Evolutionary conservation across 2,797 vertebrate genomes (phyloP).

Genomic region (Neomorphus geoffroyi): DNA sequence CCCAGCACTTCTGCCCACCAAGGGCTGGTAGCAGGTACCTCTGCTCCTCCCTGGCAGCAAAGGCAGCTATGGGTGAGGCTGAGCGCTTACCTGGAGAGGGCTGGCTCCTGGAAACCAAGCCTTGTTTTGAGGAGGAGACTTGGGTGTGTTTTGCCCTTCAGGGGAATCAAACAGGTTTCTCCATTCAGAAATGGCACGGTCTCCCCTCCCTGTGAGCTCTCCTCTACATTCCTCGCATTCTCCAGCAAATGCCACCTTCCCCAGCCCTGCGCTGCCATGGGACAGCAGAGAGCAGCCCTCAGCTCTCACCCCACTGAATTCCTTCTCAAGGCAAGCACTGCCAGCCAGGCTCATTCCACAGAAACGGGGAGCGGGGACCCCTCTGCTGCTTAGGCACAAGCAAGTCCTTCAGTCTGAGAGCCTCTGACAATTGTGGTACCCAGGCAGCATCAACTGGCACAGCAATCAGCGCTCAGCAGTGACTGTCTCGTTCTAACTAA

Average conservation of each 20-base stretch:
- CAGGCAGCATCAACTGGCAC: neutral
- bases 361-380: neutral
- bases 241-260: neutral
- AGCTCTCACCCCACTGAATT: neutral
- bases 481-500: neutral
- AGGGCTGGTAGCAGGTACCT: neutral
- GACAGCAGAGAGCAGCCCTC: neutral
- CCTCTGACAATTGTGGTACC: accelerated
- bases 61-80: neutral
- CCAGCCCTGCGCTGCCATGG: neutral
- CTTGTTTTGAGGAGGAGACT: conserved; percentile 70
- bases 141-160: conserved; percentile 71
- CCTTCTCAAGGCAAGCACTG: accelerated
- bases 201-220: conserved; percentile 53
- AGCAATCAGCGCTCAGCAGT: neutral
- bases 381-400: accelerated
- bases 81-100: conserved; percentile 15
- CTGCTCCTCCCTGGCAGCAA: neutral
- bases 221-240: conserved; percentile 72
- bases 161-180: conserved; percentile 82
- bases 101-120: conserved; percentile 60
- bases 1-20: neutral
- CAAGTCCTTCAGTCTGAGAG: neutral
- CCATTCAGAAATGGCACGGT: neutral
- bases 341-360: accelerated